Percentiles rank a stretch among this genome's conserved stretches.
Evolutionary conservation across 1,140 invertebrate species (phyloP).

Genomic region (Polyergus mexicanus): DNA sequence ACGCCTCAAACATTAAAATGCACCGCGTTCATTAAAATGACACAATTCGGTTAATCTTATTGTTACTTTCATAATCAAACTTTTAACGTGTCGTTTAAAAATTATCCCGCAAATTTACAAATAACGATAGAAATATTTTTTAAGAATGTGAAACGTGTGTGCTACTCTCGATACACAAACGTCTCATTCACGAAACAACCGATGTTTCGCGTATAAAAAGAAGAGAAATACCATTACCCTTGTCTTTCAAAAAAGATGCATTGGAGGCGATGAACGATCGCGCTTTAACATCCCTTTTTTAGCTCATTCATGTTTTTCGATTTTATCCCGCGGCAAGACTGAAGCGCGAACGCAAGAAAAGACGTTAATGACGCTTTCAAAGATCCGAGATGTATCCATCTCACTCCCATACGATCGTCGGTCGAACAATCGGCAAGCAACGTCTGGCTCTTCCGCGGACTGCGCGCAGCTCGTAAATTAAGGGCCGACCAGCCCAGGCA

Average conservation of each 20-base stretch:
- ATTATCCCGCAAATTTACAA: conserved; percentile 37
- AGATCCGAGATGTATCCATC: conserved; percentile 35
- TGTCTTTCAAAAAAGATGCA: conserved; percentile 32
- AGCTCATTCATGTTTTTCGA: conserved; percentile 17
- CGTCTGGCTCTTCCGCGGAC: conserved; percentile 34
- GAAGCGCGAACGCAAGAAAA: conserved; percentile 52
- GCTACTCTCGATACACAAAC: background rate
- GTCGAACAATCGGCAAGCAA: conserved; percentile 23
- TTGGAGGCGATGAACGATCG: conserved; percentile 57
- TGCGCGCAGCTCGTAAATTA: conserved; percentile 77
- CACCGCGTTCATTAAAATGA: background rate
- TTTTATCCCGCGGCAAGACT: conserved; percentile 9
- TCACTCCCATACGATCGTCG: conserved; percentile 61
- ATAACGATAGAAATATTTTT: conserved; percentile 10
- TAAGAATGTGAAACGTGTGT: background rate
- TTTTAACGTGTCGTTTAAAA: background rate
- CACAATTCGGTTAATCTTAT: conserved; percentile 32
- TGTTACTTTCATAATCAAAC: conserved; percentile 16
- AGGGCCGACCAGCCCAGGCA: conserved; percentile 54
- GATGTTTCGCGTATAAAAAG: conserved; percentile 22
- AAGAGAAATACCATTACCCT: conserved; percentile 62
- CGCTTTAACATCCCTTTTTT: conserved; percentile 6
- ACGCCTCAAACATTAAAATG: conserved; percentile 11
- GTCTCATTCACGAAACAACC: conserved; percentile 34
- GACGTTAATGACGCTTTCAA: conserved; percentile 63